Evolutionary conservation across 2,888 invertebrate genomes (phyloP), one percentile per base, ranked within the genome.

Genomic region (Artemia sinica): DNA sequence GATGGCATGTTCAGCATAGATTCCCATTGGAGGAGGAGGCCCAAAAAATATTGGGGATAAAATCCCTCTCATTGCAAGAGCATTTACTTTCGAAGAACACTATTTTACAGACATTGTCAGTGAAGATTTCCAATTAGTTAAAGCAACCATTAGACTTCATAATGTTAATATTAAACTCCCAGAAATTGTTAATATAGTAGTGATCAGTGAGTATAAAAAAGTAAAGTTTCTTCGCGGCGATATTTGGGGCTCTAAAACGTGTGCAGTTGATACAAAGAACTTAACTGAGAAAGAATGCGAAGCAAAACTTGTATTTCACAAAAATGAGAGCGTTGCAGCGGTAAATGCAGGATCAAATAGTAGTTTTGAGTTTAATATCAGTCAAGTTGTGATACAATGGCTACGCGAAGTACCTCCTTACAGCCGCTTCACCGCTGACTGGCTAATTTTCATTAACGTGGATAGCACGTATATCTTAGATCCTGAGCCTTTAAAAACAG

Each of bases 401-500:
- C 63, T 58, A 18, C 63, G 63, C 8, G 63, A 58, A 58, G 63
- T 58, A 28, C n/a, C 28, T n/a, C 63, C 63, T 18, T 58, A 58
- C 12, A 18, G 14, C 9, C 63, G 63, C 8, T 58, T 58, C 63
- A 8, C 63, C 9, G 63, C 63, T 10, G 12, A 58, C 28, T 58
- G 63, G 63, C 1, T 58, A 10, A 58, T 58, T 58, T 58, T 18
- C 63, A 18, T 58, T 58, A 18, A n/a, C 8, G 14, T 58, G 12
- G 63, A 58, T 58, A 58, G 63, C 63, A 18, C 63, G 10, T 58
- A n/a, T 28, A 28, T 58, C 10, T n/a, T n/a, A 8, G 63, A 58
- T 58, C 63, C 63, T 11, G 63, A 58, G 63, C 63, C 63, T 8
- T 28, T 58, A 28, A 58, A 58, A 58, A 58, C 63, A 58, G 63